Evolutionary conservation across 2,888 invertebrate genomes (phyloP), one percentile per base, ranked within the genome.

Genomic region (Euclidia mi): DNA sequence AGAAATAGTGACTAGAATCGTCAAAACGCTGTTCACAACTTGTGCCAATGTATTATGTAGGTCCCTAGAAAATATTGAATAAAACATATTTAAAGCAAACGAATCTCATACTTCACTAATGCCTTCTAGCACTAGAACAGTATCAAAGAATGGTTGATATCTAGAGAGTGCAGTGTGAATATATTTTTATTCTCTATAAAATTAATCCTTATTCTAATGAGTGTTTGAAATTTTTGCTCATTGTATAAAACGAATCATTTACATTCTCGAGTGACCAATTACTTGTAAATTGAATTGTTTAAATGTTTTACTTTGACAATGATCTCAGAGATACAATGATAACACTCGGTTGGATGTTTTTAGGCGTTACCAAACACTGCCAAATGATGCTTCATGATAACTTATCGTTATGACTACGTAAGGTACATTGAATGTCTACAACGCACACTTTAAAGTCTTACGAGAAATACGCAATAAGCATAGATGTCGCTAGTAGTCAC

Each of bases 201-300:
- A 61, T 65, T 56, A 64, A 64, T n/a, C n/a, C n/a, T n/a, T 74
- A 60, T 62, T 50, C 12, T 47, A 51, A 65, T 48, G 60, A 65
- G 70, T 65, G 70, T 74, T 73, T 64, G 52, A 65, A 74, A 60
- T 49, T 65, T 70, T 78, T 82, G 83, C 78, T 81, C 83, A 79
- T 71, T 71, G 63, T 74, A 65, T 62, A 66, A n/a, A 72, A 66
- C 18, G 34, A 56, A 48, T 46, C 51, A 63, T 70, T 69, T 59
- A 46, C 52, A 73, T 65, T 67, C 67, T 73, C 65, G 60, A 69
- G 69, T 72, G 70, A 71, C 64, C 69, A 69, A 72, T 72, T 52
- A 60, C 34, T 40, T 62, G 62, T 52, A 38, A 43, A 52, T 41
- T 35, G 18, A 47, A 41, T 15, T 12, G 25, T 52, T 53, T 42